Evolutionary conservation across 2,888 invertebrate species (phyloP).

Genomic region (Oxyscelio sp.): DNA sequence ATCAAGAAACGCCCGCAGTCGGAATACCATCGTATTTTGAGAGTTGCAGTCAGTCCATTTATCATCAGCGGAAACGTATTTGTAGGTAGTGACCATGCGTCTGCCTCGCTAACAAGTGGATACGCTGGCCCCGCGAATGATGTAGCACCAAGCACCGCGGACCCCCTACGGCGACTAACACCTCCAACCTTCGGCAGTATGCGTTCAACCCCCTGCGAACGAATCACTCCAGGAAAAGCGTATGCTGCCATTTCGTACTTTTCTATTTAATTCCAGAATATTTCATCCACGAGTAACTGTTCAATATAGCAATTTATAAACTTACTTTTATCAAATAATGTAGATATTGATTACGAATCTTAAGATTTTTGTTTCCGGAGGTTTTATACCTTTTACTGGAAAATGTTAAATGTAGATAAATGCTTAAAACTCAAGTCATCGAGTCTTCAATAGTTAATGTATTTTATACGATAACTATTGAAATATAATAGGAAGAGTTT

Average conservation of each 20-base stretch:
- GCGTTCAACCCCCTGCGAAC: slow-evolving; percentile 62
- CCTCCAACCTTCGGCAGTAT: slow-evolving; percentile 84
- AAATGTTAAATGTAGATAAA: too few relatives aligned
- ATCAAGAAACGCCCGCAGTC: slow-evolving; percentile 87
- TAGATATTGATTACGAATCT: too few relatives aligned
- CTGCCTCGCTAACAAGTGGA: slow-evolving; percentile 87
- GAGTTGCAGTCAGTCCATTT: slow-evolving; percentile 88
- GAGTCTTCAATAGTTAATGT: too few relatives aligned
- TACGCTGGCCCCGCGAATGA: slow-evolving; percentile 87
- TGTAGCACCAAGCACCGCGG: slow-evolving; percentile 86
- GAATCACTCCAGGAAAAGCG: slow-evolving; percentile 34
- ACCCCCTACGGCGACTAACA: slow-evolving; percentile 87
- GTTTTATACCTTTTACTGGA: too few relatives aligned
- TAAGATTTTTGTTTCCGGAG: too few relatives aligned
- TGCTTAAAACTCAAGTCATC: too few relatives aligned
- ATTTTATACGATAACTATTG: too few relatives aligned
- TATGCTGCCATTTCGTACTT: not conserved
- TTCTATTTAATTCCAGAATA: not conserved
- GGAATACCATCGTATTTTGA: slow-evolving; percentile 87
- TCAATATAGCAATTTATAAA: too few relatives aligned
- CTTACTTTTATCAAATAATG: too few relatives aligned
- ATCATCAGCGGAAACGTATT: slow-evolving; percentile 86
- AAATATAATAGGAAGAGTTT: too few relatives aligned
- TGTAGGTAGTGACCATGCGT: slow-evolving; percentile 86
- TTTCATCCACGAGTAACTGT: too few relatives aligned